Base-by-base conservation (phyloP, 2,797 vertebrate genomes). In the Anomalospiza imberbis region DNA sequence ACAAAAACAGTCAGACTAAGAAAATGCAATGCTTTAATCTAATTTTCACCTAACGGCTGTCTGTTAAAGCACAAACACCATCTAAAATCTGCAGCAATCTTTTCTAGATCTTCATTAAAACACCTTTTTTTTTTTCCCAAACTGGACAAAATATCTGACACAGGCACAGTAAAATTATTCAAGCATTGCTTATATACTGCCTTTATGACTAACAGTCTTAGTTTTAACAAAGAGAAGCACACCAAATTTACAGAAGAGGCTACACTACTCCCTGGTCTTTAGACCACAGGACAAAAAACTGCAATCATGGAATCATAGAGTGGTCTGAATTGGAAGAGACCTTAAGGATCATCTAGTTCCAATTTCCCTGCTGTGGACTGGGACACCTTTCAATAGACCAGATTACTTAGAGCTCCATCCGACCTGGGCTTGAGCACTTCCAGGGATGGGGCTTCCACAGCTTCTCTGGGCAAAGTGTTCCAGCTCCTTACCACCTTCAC, bases 1-100 rank as follows among this genome's bases (percentile, higher is more conserved):
- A 48, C 54, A 76, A 78, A 89, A 85, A 7, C 34, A 68, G 73
- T 67, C 38, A 88, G 67, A 93, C 54, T 75, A 74, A 80, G 57
- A 73, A 77, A 84, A 68, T 71, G 2, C 18, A 72, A 44, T 79
- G 15, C 3, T 72, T 73, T 81, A 55, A 55, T 86, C 75, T 92
- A 74, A 88, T 90, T 93, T 87, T 81, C 29, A 83, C 10, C 45
- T 67, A 67, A 81, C 31, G 36, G 5, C 15, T 77, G 12, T 29
- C 17, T 72, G 17, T 53, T 66, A 66, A 68, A 85, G 10, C 10
- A 70, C 7, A 15, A 76, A 40, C 29, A 71, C 12, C 6, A 2
- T 50, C 20, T 70, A 81, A 80, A 74, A 63, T 47, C n/a, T 68
- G 9, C 45, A 22, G 8, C n/a, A 80, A 17, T 6, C 5, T 72